These are phyloP conservation scores for Pollenia griseotomentosa DNA, from an alignment of 2,888 invertebrate species.

Conservation along the genomic window DNA sequence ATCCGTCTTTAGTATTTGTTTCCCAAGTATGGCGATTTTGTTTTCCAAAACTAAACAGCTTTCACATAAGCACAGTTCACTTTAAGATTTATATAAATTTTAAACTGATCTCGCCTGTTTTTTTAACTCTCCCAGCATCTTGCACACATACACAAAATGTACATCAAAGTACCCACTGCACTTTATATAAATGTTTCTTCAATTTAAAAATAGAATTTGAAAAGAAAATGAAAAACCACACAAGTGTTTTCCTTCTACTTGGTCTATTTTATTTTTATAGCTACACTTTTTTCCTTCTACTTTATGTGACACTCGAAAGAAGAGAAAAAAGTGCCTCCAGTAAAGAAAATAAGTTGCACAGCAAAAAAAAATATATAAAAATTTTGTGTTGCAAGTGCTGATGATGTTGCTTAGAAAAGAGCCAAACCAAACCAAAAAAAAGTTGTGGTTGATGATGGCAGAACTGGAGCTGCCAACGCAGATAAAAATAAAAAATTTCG, in stretches of 20 bases:
- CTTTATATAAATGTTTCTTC: slow-evolving; percentile 55
- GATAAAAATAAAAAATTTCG: slow-evolving; percentile 49
- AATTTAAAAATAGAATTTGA: slow-evolving; percentile 62
- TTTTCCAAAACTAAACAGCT: too few relatives aligned
- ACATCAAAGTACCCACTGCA: slow-evolving; percentile 18
- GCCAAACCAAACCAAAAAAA: not conserved
- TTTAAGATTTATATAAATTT: not conserved
- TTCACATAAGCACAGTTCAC: not conserved
- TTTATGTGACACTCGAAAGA: slow-evolving; percentile 57
- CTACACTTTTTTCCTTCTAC: slow-evolving; percentile 7
- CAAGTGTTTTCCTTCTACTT: slow-evolving; percentile 66
- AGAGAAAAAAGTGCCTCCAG: slow-evolving; percentile 56
- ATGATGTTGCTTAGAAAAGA: slow-evolving; percentile 18
- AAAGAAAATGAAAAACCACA: slow-evolving; percentile 55
- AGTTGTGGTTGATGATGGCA: slow-evolving; percentile 45
- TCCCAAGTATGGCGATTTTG: too few relatives aligned
- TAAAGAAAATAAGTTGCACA: slow-evolving; percentile 64
- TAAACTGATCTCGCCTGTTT: slow-evolving; percentile 4
- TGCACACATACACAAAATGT: slow-evolving; percentile 5
- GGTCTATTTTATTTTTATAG: slow-evolving; percentile 7
- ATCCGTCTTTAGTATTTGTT: too few relatives aligned
- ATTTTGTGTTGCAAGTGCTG: slow-evolving; percentile 24
- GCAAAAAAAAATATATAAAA: not conserved
- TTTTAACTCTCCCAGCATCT: slow-evolving; percentile 14
- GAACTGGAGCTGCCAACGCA: slow-evolving; percentile 59